Base-by-base conservation (phyloP, 2,113 vertebrate species). In the Apistogramma diplotaenia region DNA sequence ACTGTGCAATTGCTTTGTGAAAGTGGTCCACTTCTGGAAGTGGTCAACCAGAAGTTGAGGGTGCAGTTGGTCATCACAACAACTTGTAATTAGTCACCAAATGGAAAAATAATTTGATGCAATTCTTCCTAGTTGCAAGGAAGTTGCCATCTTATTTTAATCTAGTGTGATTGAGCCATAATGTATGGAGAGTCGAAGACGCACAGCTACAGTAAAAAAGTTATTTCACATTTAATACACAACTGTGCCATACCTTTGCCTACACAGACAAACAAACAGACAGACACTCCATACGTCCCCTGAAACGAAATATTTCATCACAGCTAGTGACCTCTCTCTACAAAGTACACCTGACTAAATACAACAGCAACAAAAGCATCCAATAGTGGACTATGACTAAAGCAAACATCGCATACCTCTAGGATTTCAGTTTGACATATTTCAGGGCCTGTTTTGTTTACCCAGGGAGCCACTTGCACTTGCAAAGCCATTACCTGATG, bases 361-460 rank as follows among this genome's bases (percentile, higher is more conserved):
- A 56, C 40, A 54, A 87, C 74, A 76, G 29, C 23, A 83, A 40
- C 13, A 57, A 81, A 74, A 58, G 2, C 35, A 51, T 79, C 54
- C 70, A 55, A 46, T 27, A 8, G 13, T 7, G 58, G 60, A 43
- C 12, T 37, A 72, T 12, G 43, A 72, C 59, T 43, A 29, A 74
- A 78, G 65, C 72, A 89, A 81, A 84, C 58, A 84, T 33, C 23
- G 13, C 12, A 35, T 25, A 46, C 51, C 60, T 71, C 53, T 51
- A 51, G 46, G 58, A 83, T 84, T 71, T 62, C 6, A 31, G 65
- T 51, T 74, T 65, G 59, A 82, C 59, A 84, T 85, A 77, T 86
- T 76, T 74, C 72, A 74, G 18, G 18, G 75, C 53, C 53, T 51
- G 55, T 65, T 85, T 78, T 74, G 49, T 76, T 85, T 70, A 54